Conservation (phyloP, 2,888 invertebrate species). For the Trachelus troglodyta region DNA sequence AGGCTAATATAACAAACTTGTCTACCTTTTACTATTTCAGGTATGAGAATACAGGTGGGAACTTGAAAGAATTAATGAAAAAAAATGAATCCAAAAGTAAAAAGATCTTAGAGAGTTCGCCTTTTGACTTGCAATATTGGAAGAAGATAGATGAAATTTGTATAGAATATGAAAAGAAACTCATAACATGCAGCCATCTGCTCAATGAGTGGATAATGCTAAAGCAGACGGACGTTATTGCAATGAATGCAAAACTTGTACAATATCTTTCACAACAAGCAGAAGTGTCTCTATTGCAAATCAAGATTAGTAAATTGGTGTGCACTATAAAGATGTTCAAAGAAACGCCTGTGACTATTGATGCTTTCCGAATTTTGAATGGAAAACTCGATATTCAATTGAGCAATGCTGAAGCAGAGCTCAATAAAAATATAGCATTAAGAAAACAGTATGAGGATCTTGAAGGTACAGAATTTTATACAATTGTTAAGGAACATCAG, state of each 20-base stretch:
- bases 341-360: constrained; percentile 62
- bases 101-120: constrained; percentile 40
- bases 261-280: constrained; percentile 46
- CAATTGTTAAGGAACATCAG: constrained; percentile 62
- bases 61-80: constrained; percentile 45
- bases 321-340: constrained; percentile 64
- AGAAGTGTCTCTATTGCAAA: constrained; percentile 56
- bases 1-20: constrained; percentile 6
- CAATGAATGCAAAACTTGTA: constrained; percentile 55
- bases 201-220: constrained; percentile 59
- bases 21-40: constrained; percentile 37
- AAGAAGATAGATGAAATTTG: constrained; percentile 59
- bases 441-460: constrained; percentile 64
- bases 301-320: constrained; percentile 58
- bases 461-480: constrained; percentile 64
- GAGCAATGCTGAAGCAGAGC: constrained; percentile 53
- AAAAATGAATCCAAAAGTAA: constrained; percentile 38
- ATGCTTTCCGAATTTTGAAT: constrained; percentile 63
- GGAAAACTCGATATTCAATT: constrained; percentile 62
- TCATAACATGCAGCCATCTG: constrained; percentile 50
- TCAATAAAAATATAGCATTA: constrained; percentile 57
- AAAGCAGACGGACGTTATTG: constrained; percentile 53
- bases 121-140: constrained; percentile 50
- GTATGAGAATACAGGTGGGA: constrained; percentile 47
- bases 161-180: constrained; percentile 55